These are phyloP conservation scores for Octopus sinensis DNA, from an alignment of 1,140 invertebrate species.

Conservation along the genomic window DNA sequence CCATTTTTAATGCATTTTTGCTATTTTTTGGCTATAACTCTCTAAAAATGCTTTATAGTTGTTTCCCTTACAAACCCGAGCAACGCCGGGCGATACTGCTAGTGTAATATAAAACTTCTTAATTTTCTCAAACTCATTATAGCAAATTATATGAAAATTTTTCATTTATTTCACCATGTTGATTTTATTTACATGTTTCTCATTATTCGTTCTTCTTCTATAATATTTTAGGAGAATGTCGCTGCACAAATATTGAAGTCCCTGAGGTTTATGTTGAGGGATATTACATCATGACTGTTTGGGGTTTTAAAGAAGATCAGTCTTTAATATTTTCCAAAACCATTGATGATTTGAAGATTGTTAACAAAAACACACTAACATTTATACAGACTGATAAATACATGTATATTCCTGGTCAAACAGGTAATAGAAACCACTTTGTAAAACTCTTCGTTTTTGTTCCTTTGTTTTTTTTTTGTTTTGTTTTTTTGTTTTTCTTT, in stretches of 20 bases:
- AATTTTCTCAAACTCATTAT: too few species aligned
- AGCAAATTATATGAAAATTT: too few species aligned
- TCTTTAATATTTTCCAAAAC: background rate
- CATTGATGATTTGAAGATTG: background rate
- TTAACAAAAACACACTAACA: constrained; percentile 10
- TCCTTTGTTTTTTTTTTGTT: background rate
- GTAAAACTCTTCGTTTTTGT: background rate
- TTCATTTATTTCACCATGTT: too few species aligned
- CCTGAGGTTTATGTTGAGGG: constrained; percentile 8
- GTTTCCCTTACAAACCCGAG: too few species aligned
- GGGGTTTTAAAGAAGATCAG: background rate
- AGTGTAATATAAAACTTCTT: too few species aligned
- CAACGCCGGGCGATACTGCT: too few species aligned
- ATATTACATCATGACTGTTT: constrained; percentile 3
- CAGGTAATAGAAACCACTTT: background rate
- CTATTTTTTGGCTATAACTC: too few species aligned
- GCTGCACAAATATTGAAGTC: background rate
- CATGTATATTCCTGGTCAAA: constrained; percentile 1
- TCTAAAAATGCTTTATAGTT: too few species aligned
- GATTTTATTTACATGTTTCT: background rate
- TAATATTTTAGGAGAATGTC: background rate
- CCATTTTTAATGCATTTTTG: too few species aligned
- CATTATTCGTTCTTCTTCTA: background rate
- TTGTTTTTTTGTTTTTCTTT: background rate
- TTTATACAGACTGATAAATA: constrained; percentile 8